Evolutionary conservation across 2,888 invertebrate genomes (phyloP).

Genomic region (Chloroclysta siterata): DNA sequence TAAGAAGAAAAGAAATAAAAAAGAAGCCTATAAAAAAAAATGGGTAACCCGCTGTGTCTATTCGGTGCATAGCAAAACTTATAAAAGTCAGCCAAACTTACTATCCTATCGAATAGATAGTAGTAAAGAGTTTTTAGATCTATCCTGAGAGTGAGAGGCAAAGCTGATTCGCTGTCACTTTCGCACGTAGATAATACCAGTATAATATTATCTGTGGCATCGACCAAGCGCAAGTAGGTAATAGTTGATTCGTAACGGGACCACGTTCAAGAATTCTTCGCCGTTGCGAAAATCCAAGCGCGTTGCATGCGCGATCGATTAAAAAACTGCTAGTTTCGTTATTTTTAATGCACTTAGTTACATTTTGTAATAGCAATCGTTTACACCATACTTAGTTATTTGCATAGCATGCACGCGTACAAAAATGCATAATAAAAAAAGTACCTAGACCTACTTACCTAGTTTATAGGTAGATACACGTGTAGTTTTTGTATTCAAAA

Average conservation of each 20-base stretch:
- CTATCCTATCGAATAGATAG: too few species aligned
- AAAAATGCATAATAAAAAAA: background rate
- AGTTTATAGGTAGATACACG: background rate
- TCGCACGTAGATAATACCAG: constrained; percentile 18
- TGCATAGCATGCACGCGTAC: constrained; percentile 16
- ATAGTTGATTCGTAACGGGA: constrained; percentile 27
- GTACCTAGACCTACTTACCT: background rate
- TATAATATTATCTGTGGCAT: constrained; percentile 11
- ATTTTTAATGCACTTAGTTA: constrained; percentile 14
- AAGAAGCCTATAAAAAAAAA: too few species aligned
- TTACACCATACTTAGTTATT: constrained; percentile 18
- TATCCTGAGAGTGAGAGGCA: too few species aligned
- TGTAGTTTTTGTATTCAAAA: background rate
- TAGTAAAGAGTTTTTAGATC: too few species aligned
- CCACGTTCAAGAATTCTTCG: constrained; percentile 21
- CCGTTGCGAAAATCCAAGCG: constrained; percentile 20
- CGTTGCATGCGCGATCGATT: constrained; percentile 21
- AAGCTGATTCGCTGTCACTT: constrained; percentile 32
- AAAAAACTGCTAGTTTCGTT: constrained; percentile 24
- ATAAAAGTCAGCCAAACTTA: too few species aligned
- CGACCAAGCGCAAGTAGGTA: constrained; percentile 6
- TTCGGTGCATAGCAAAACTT: too few species aligned
- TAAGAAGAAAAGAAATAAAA: too few species aligned
- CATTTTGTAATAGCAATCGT: constrained; percentile 20
- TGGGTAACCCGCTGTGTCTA: too few species aligned